Evolutionary conservation across 2,888 invertebrate species (phyloP).

Genomic region (Criorhina ranunculi): DNA sequence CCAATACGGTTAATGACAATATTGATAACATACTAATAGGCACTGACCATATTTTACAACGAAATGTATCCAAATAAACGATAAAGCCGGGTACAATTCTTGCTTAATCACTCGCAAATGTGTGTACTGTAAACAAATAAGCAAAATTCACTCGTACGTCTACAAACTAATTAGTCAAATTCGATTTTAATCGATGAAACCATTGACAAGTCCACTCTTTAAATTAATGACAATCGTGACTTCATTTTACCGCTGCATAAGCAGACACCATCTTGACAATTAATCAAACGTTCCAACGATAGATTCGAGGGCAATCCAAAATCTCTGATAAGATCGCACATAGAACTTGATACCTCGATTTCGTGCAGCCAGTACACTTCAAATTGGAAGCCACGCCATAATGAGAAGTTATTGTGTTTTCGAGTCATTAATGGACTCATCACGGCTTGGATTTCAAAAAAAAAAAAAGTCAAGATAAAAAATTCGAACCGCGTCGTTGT

Average conservation of each 20-base stretch:
- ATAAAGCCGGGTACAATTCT: background rate
- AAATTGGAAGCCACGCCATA: slow-evolving; percentile 65
- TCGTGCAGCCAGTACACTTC: slow-evolving; percentile 25
- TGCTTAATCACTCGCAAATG: background rate
- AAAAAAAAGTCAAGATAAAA: slow-evolving; percentile 53
- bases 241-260: slow-evolving; percentile 33
- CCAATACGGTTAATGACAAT: no score
- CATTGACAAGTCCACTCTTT: slow-evolving; percentile 39
- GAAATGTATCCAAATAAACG: background rate
- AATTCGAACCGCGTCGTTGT: slow-evolving; percentile 31
- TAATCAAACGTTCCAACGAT: slow-evolving; percentile 68
- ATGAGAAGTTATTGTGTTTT: slow-evolving; percentile 73
- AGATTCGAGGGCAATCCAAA: slow-evolving; percentile 59
- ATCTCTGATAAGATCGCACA: slow-evolving; percentile 66
- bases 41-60: no score
- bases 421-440: slow-evolving; percentile 74
- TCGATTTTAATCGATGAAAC: slow-evolving; percentile 49
- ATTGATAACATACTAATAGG: no score
- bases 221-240: slow-evolving; percentile 56
- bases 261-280: slow-evolving; percentile 34
- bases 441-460: slow-evolving; percentile 67
- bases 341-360: slow-evolving; percentile 60
- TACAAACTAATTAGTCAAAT: slow-evolving; percentile 36
- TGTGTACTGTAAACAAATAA: background rate
- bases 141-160: background rate